Percentiles rank a stretch among this genome's conserved stretches.
Evolutionary conservation across 2,113 vertebrate genomes (phyloP).

Genomic region (Thunnus thynnus): DNA sequence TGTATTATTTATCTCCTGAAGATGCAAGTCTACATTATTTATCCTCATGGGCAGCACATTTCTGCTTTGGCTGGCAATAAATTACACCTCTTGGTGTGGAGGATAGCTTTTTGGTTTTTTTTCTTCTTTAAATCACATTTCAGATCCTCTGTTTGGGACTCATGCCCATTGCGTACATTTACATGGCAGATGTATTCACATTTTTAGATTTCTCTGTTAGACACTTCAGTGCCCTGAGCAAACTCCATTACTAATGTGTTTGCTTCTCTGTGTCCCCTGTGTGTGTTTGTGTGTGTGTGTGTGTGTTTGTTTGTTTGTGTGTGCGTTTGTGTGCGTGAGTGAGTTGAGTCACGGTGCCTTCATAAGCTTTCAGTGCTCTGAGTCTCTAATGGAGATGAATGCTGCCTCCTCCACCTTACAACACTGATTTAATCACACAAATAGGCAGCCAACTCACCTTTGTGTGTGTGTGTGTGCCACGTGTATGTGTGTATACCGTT

Average conservation of each 20-base stretch:
- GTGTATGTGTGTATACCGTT: constrained; percentile 7
- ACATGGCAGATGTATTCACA: not conserved
- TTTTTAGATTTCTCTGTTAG: constrained; percentile 42
- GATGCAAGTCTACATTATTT: constrained; percentile 69
- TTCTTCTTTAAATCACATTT: not conserved
- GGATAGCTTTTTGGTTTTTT: not conserved
- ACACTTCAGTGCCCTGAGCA: constrained; percentile 46
- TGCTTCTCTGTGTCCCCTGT: constrained; percentile 25
- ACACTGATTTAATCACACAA: constrained; percentile 76
- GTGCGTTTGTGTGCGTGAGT: constrained; percentile 21
- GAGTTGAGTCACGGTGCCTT: constrained; percentile 54
- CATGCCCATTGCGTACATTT: not conserved
- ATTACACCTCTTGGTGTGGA: constrained; percentile 8
- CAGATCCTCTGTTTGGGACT: not conserved
- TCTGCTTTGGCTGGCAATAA: constrained; percentile 11
- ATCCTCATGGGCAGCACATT: constrained; percentile 46
- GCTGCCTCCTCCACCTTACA: constrained; percentile 55
- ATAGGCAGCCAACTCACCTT: constrained; percentile 56
- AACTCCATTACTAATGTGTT: constrained; percentile 44
- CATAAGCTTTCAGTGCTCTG: constrained; percentile 39
- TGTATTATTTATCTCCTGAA: constrained; percentile 70
- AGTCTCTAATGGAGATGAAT: constrained; percentile 66
- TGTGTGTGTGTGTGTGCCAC: not conserved
- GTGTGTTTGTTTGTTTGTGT: not conserved
- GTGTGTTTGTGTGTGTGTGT: constrained; percentile 3